These are phyloP conservation scores for Myotis lucifugus DNA, from an alignment of 2,113 vertebrate species.

Conservation along the genomic window DNA sequence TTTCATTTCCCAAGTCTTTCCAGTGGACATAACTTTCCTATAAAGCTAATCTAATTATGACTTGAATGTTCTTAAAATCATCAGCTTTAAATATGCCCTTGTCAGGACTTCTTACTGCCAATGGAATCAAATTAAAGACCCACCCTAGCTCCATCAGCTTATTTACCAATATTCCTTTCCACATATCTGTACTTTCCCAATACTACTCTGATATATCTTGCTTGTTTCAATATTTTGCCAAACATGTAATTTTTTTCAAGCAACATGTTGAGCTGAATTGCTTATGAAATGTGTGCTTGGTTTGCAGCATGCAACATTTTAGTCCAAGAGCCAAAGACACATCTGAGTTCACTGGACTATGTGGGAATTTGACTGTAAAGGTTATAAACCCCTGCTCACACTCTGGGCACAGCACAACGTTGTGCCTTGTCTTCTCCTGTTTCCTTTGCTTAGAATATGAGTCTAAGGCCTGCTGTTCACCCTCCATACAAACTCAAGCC, in stretches of 20 bases:
- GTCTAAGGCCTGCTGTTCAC: not conserved
- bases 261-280: not conserved
- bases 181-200: not conserved
- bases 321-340: not conserved
- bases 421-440: not conserved
- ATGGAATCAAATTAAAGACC: not conserved
- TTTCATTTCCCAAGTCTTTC: not conserved
- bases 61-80: not conserved
- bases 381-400: not conserved
- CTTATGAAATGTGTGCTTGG: not conserved
- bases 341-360: not conserved
- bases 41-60: not conserved
- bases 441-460: not conserved
- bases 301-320: not conserved
- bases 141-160: accelerated
- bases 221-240: not conserved
- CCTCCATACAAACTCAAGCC: not conserved
- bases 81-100: not conserved
- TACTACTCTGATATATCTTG: not conserved
- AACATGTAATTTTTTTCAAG: not conserved
- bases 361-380: not conserved
- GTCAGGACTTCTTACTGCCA: not conserved
- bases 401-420: not conserved
- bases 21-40: not conserved
- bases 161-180: not conserved